Evolutionary conservation across 2,888 invertebrate species (phyloP), one percentile per base, ranked within the genome.

Genomic region (Elysia crispata): DNA sequence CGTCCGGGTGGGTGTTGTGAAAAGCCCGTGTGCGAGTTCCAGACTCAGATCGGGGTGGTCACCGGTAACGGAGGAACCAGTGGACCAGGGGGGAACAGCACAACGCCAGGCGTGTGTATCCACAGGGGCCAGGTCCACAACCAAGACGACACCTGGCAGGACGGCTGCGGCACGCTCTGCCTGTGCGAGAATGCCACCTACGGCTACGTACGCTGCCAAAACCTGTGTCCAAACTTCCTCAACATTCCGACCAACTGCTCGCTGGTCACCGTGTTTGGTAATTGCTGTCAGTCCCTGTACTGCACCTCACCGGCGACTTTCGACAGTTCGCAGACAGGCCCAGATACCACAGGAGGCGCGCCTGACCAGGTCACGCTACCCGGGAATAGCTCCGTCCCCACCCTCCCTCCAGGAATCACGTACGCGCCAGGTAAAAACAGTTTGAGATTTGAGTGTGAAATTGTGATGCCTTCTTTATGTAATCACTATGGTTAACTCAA

Each of bases 1-100:
- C 78, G 83, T 23, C 84, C 87, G 15, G 88, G 88, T 11, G 83
- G 87, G 82, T 88, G 88, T 54, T 88, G 88, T 50, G 77, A 73
- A n/a, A 85, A 85, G 82, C 87, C 87, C 33, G 81, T 81, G 15
- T 88, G 87, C 80, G 86, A 86, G 75, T 87, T 86, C 81, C 86
- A 82, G 76, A 86, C 86, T 74, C 87, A 87, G 79, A 87, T 78
- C 66, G 87, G 87, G 41, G 81, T 83, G 28, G 86, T 88, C 77
- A 86, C 86, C 6, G 88, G 88, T 18, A 80, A 80, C 33, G 88
- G 88, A 18, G 85, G 86, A 41, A 74, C 84, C 50, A 86, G 85
- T 70, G 87, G 87, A 18, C 80, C 83, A 23, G 88, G 88, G 20
- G 79, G 84, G 49, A 85, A 87, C 86, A 76, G 54, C 84, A 81